Evolutionary conservation across 2,888 invertebrate species (phyloP).

Genomic region (Crocallis elinguaria): DNA sequence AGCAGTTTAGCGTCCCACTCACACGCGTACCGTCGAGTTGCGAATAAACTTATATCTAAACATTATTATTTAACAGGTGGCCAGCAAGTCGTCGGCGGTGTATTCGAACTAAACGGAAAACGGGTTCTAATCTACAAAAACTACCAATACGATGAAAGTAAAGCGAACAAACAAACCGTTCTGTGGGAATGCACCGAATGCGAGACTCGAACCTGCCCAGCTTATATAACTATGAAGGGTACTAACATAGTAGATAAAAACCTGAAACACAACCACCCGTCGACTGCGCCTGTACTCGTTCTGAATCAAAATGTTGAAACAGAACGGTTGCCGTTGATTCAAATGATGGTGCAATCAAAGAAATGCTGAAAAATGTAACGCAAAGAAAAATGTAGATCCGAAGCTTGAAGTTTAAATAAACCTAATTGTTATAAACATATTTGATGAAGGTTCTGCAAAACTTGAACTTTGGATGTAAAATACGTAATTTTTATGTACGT

Average conservation of each 20-base stretch:
- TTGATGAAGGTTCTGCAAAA: too few species aligned
- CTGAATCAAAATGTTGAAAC: slow-evolving; percentile 23
- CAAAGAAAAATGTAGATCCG: too few species aligned
- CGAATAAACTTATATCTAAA: too few species aligned
- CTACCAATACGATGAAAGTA: slow-evolving; percentile 44
- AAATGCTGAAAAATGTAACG: neutral
- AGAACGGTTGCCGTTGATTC: neutral
- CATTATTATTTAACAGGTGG: neutral
- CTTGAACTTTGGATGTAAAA: too few species aligned
- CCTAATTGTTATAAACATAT: too few species aligned
- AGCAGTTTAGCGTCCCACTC: too few species aligned
- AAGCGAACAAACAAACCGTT: slow-evolving; percentile 3
- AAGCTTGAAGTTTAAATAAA: too few species aligned
- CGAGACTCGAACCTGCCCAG: slow-evolving; percentile 36
- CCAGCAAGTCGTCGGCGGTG: slow-evolving; percentile 48
- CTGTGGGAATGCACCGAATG: slow-evolving; percentile 16
- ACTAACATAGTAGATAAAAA: slow-evolving; percentile 38
- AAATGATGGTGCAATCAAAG: neutral
- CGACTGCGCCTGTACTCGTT: slow-evolving; percentile 31
- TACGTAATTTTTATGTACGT: too few species aligned
- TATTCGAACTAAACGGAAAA: slow-evolving; percentile 46
- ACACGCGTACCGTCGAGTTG: too few species aligned
- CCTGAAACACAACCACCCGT: slow-evolving; percentile 43
- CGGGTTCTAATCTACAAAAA: slow-evolving; percentile 49
- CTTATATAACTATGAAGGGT: slow-evolving; percentile 45